phyloP scores from a whole-genome alignment of 2,113 vertebrate species.

The Actinemys pallida region DNA sequence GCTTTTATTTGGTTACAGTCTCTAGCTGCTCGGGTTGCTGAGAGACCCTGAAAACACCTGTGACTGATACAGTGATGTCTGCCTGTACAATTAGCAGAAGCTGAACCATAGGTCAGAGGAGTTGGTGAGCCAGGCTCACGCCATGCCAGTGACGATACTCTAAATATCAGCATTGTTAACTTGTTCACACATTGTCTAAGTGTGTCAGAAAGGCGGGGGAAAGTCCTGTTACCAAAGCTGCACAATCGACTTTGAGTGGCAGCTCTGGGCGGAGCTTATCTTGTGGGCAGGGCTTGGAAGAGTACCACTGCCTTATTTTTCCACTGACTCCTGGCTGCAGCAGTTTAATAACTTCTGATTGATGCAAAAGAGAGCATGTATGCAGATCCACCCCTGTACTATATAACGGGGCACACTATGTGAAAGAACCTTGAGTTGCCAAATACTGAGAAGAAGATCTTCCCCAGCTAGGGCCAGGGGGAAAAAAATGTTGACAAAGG shows the following conservation, averaged over 20 bases:
- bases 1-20: background rate
- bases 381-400: background rate
- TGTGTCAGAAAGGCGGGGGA: background rate
- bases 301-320: background rate
- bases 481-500: background rate
- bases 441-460: background rate
- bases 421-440: background rate
- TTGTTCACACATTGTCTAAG: background rate
- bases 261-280: background rate
- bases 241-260: background rate
- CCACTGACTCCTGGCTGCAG: background rate
- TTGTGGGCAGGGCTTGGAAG: background rate
- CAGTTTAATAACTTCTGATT: background rate
- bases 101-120: background rate
- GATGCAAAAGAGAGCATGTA: background rate
- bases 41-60: background rate
- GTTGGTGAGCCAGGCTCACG: background rate
- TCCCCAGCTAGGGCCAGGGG: background rate
- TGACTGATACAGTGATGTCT: background rate
- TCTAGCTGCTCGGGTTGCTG: background rate
- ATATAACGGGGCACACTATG: too few species aligned
- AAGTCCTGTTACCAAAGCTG: background rate
- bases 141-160: background rate
- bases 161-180: background rate
- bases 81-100: background rate